Conservation (phyloP, 2,113 vertebrate genomes). For the Cephalopterus ornatus region DNA sequence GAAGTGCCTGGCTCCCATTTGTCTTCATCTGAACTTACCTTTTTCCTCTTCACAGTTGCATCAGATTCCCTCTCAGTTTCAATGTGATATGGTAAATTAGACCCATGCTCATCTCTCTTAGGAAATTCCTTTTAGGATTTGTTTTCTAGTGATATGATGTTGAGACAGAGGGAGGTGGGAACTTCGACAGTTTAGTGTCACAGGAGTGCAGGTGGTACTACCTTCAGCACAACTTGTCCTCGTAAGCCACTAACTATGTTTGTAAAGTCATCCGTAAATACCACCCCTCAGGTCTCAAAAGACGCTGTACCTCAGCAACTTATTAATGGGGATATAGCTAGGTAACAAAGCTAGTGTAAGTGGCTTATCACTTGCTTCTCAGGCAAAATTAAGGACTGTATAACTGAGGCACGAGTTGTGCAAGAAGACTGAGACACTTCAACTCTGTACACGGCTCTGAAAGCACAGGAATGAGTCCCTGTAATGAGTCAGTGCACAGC, state of each 20-base stretch:
- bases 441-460: not conserved
- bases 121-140: not conserved
- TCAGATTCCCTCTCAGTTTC: not conserved
- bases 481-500: not conserved
- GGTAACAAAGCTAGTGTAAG: not conserved
- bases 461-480: not conserved
- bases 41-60: not conserved
- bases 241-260: not conserved
- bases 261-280: not conserved
- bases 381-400: not conserved
- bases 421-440: not conserved
- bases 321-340: too few relatives aligned
- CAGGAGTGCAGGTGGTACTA: not conserved
- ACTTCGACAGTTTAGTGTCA: not conserved
- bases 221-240: not conserved
- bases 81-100: not conserved
- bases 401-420: not conserved
- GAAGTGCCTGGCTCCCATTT: not conserved
- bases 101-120: not conserved
- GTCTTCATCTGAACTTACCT: not conserved
- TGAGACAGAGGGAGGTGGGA: not conserved
- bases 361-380: not conserved
- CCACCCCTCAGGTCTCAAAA: too few relatives aligned
- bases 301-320: not conserved
- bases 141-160: rapidly evolving